Base-by-base conservation (phyloP, 2,888 invertebrate genomes). In the Apamea monoglypha region DNA sequence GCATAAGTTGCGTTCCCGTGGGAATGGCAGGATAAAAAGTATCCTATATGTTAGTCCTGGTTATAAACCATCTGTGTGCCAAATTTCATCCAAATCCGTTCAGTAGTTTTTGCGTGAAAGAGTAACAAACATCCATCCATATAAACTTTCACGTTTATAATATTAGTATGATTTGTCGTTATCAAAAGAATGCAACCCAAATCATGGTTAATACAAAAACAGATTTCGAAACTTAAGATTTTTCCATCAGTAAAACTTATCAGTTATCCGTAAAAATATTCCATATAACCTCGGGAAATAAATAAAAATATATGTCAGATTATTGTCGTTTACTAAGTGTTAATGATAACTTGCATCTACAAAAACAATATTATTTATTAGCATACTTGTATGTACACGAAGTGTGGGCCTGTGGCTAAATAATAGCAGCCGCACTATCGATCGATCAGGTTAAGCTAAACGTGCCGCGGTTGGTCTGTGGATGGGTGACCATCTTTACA, bases 281-380 rank as follows among this genome's bases (percentile, higher is more conserved):
- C 78, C 81, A 71, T 63, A 12, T 59, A 12, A 29, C 53, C 53
- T 72, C 21, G 53, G 53, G 1, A 12, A 32, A 21, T 44, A 18
- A 72, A 53, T 25, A 44, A 56, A 80, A 81, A 80, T 59, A 81
- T 81, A 32, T 79, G 82, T 72, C 73, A 72, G 32, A 72, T 81
- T 53, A 1, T 29, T 79, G 44, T 81, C 72, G 44, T 3, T 6
- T 29, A 70, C 16, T 36, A 21, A 76, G 12, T 59, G n/a, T n/a
- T 59, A 32, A 44, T 25, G 81, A 81, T 79, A 81, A 64, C 16
- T 47, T n/a, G 44, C 18, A 5, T 47, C 36, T 21, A 50, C 36
- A 32, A 10, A 59, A 59, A 78, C 67, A 56, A 75, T 61, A 29
- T 61, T 61, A 16, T 29, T 61, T 29, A 29, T n/a, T 61, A 7